phyloP scores from a whole-genome alignment of 1,140 invertebrate genomes.

The Drosophila orosa region DNA sequence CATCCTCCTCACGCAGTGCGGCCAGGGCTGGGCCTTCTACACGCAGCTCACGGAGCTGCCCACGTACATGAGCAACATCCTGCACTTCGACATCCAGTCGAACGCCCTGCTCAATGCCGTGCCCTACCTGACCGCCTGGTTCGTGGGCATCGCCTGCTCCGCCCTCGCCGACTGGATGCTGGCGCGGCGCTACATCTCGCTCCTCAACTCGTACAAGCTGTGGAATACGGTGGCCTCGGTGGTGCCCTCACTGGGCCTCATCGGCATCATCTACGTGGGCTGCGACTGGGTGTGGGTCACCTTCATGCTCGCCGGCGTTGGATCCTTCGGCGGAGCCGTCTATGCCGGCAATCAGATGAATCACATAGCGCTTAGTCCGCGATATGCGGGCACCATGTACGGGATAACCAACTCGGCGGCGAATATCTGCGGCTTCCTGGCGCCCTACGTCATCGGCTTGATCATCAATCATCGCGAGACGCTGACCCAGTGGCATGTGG shows the following conservation, averaged over 20 bases:
- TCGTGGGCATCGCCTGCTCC: slow-evolving; percentile 88
- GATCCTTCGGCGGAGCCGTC: slow-evolving; percentile 89
- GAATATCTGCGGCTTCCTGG: slow-evolving; percentile 94
- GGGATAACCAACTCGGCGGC: slow-evolving; percentile 94
- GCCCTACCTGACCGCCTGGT: slow-evolving; percentile 91
- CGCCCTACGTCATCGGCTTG: slow-evolving; percentile 91
- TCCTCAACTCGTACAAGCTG: slow-evolving; percentile 89
- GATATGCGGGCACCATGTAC: slow-evolving; percentile 94
- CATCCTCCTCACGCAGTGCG: slow-evolving; percentile 93
- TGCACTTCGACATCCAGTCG: slow-evolving; percentile 94
- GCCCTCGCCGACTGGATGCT: slow-evolving; percentile 90
- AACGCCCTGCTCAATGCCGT: slow-evolving; percentile 92
- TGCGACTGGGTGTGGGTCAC: slow-evolving; percentile 90
- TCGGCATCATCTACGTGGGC: slow-evolving; percentile 91
- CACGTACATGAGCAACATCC: slow-evolving; percentile 96
- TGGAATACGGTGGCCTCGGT: slow-evolving; percentile 91
- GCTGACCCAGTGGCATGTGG: slow-evolving; percentile 92
- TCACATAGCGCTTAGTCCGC: slow-evolving; percentile 93
- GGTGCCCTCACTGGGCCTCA: slow-evolving; percentile 89
- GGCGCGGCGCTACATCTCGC: slow-evolving; percentile 87
- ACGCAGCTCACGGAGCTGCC: slow-evolving; percentile 97
- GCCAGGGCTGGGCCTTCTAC: slow-evolving; percentile 97
- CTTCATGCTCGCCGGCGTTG: slow-evolving; percentile 88
- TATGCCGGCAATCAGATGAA: slow-evolving; percentile 94
- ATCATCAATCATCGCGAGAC: slow-evolving; percentile 92